phyloP scores from a whole-genome alignment of 1,140 invertebrate genomes.

The Cyclina sinensis region DNA sequence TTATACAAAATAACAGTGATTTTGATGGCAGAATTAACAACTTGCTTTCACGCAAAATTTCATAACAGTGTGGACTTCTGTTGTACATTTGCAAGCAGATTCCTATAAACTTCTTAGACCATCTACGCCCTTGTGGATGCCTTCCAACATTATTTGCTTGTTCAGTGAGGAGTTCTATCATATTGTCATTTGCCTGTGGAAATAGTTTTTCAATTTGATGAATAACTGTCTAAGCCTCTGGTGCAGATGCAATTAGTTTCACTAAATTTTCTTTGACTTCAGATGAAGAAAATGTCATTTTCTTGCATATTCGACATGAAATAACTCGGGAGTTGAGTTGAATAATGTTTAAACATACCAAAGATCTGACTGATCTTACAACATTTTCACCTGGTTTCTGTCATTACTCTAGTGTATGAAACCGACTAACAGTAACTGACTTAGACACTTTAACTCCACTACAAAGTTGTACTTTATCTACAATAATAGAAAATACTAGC shows the following conservation, averaged over 20 bases:
- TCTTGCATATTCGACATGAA: constrained; percentile 25
- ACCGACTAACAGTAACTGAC: constrained; percentile 21
- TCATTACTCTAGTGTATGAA: constrained; percentile 16
- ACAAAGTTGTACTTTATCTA: constrained; percentile 26
- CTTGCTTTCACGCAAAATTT: background rate
- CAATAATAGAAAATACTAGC: constrained; percentile 8
- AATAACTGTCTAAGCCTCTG: background rate
- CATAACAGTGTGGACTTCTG: background rate
- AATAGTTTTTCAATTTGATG: background rate
- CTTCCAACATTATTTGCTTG: constrained; percentile 16
- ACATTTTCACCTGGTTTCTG: background rate
- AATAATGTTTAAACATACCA: background rate
- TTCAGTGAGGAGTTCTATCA: constrained; percentile 1
- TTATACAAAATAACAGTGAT: background rate
- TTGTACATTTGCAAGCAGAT: constrained; percentile 20
- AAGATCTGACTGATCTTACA: constrained; percentile 13
- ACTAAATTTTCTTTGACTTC: background rate
- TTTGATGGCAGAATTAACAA: constrained; percentile 9
- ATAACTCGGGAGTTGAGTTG: background rate
- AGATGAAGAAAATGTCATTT: constrained; percentile 27
- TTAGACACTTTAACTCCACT: constrained; percentile 1
- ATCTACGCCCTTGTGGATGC: constrained; percentile 37
- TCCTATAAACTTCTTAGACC: constrained; percentile 13
- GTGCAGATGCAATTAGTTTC: background rate
- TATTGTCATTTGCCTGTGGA: background rate